Base-by-base conservation (phyloP, 2,888 invertebrate genomes). In the Carpatolechia fugitivella region DNA sequence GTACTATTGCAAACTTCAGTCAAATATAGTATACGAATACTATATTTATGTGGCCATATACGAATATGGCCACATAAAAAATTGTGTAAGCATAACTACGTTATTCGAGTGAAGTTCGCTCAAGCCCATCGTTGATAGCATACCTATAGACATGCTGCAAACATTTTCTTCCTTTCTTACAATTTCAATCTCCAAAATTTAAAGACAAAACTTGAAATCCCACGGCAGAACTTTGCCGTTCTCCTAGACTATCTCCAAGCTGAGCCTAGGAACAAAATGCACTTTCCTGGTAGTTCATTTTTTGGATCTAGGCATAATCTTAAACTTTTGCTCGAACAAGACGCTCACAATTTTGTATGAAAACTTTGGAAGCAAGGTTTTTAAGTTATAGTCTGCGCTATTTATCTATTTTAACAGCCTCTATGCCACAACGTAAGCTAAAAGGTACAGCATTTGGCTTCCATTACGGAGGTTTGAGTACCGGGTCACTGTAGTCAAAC, bases 261-360 rank as follows among this genome's bases (percentile, higher is more conserved):
- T 54, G 54, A 54, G 55, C 54, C 55, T 56, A 49, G 41, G 52
- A 52, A 52, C 57, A 57, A 57, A 56, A 57, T 61, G 52, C 48
- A 53, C 46, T 47, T 47, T 31, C 47, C 47, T 31, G 31, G 47
- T 47, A 47, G 47, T 47, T 16, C 30, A 31, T 31, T 47, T 47
- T 38, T 47, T 47, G 31, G 31, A 44, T 16, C 47, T 47, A 31
- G 47, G 47, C 47, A 47, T 47, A 31, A n/a, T 47, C 47, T 47
- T 16, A 36, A 49, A 49, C 16, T 49, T 49, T 49, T 49, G 48
- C 31, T 31, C 31, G 36, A 35, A 49, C 49, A 36, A 49, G 36
- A 16, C 47, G 47, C 47, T 18, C 3, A 4, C 30, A 49, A 35
- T 36, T 48, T 49, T 49, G 49, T 36, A 49, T 36, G 36, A 20